Evolutionary conservation across 1,140 invertebrate species (phyloP).

Genomic region (Chironomus tepperi): DNA sequence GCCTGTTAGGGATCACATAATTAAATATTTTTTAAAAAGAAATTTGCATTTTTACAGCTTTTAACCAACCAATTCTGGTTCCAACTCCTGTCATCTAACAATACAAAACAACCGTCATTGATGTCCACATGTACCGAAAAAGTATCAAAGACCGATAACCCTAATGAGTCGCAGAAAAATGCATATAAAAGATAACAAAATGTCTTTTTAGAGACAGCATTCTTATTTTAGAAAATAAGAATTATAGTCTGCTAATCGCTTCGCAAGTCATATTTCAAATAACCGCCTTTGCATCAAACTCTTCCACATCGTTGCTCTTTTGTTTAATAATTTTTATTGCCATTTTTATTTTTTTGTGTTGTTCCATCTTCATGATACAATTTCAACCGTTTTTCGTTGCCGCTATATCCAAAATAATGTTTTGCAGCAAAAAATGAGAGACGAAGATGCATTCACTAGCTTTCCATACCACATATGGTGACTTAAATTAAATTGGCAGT

Average conservation of each 20-base stretch:
- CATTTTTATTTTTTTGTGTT: no score
- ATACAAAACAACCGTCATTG: no score
- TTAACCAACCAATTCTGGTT: no score
- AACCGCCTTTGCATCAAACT: conserved; percentile 1
- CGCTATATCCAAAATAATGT: background rate
- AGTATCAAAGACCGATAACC: background rate
- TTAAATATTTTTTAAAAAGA: no score
- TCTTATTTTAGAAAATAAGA: background rate
- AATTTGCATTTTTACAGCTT: no score
- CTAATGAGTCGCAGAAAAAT: background rate
- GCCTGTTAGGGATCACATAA: no score
- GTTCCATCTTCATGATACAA: no score
- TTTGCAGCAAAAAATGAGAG: background rate
- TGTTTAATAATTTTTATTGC: no score
- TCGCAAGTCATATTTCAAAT: background rate
- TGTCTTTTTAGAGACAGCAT: background rate
- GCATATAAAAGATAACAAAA: background rate
- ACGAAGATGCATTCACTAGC: background rate
- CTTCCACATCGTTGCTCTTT: no score
- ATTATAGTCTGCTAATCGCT: conserved; percentile 3
- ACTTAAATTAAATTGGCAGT: conserved; percentile 23
- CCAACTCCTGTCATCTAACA: no score
- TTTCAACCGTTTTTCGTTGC: no score
- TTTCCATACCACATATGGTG: conserved; percentile 8
- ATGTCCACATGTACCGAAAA: no score